phyloP scores from a whole-genome alignment of 2,888 invertebrate genomes.

The Spilosoma lubricipeda region DNA sequence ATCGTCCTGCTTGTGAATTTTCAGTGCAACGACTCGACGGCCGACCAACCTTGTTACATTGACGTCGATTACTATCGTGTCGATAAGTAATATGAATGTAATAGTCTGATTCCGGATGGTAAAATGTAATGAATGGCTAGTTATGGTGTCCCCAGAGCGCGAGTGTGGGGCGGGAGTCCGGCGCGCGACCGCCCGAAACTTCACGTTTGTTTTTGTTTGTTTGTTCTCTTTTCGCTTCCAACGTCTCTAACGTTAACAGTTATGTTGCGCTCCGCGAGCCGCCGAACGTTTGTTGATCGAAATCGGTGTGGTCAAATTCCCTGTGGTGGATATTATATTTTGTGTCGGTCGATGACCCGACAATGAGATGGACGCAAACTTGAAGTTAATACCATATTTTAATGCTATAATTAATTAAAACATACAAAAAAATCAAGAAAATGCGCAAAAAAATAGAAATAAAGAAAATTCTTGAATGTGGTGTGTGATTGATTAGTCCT shows the following conservation, averaged over 20 bases:
- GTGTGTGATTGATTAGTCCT: constrained; percentile 84
- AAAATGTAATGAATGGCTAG: constrained; percentile 64
- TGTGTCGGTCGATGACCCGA: constrained; percentile 70
- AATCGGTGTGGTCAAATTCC: constrained; percentile 66
- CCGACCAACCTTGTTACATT: constrained; percentile 45
- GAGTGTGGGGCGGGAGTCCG: constrained; percentile 41
- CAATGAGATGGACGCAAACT: constrained; percentile 81
- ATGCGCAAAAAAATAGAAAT: constrained; percentile 82
- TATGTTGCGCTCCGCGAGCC: constrained; percentile 69
- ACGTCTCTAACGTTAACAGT: constrained; percentile 67
- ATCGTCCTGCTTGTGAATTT: constrained; percentile 25
- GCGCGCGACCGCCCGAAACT: constrained; percentile 68
- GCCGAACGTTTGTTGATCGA: constrained; percentile 68
- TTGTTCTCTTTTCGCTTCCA: constrained; percentile 82
- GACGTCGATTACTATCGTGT: constrained; percentile 50
- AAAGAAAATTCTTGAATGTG: constrained; percentile 83
- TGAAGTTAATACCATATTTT: constrained; percentile 84
- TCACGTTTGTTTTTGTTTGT: constrained; percentile 83
- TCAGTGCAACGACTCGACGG: constrained; percentile 51
- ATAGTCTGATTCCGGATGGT: constrained; percentile 52
- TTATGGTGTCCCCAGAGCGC: constrained; percentile 42
- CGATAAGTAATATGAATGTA: constrained; percentile 56
- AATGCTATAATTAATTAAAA: constrained; percentile 86
- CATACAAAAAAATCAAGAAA: constrained; percentile 71
- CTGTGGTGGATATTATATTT: constrained; percentile 68